These are phyloP conservation scores for Holacanthella duospinosa DNA, from an alignment of 2,888 invertebrate genomes.

Conservation along the genomic window DNA sequence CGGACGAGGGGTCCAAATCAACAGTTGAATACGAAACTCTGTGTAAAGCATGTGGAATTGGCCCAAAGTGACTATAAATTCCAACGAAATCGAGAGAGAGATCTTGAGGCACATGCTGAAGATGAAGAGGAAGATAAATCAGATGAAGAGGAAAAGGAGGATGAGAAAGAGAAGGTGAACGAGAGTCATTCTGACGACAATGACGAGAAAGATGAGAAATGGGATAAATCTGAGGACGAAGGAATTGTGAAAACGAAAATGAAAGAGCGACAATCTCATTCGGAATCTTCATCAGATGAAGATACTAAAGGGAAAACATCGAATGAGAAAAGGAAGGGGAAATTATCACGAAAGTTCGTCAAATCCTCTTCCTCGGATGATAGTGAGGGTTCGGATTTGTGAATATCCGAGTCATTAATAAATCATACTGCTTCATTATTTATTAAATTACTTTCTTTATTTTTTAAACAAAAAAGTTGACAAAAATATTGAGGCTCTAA, in stretches of 20 bases:
- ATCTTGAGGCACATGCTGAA: slow-evolving; percentile 72
- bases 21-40: slow-evolving; percentile 65
- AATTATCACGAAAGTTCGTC: neutral
- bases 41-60: slow-evolving; percentile 80
- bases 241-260: slow-evolving; percentile 17
- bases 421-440: no score
- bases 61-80: slow-evolving; percentile 74
- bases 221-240: slow-evolving; percentile 39
- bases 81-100: slow-evolving; percentile 73
- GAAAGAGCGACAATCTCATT: neutral
- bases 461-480: no score
- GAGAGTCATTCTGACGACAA: slow-evolving; percentile 45
- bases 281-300: slow-evolving; percentile 2
- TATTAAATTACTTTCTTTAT: no score
- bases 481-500: no score
- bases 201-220: slow-evolving; percentile 40
- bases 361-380: neutral
- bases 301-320: neutral
- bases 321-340: no score
- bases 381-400: neutral
- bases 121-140: slow-evolving; percentile 53
- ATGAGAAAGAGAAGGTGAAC: slow-evolving; percentile 43
- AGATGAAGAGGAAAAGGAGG: slow-evolving; percentile 41
- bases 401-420: no score
- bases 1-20: slow-evolving; percentile 63